Conservation (phyloP, 1,140 invertebrate genomes). For the Hesperophylax magnus region DNA sequence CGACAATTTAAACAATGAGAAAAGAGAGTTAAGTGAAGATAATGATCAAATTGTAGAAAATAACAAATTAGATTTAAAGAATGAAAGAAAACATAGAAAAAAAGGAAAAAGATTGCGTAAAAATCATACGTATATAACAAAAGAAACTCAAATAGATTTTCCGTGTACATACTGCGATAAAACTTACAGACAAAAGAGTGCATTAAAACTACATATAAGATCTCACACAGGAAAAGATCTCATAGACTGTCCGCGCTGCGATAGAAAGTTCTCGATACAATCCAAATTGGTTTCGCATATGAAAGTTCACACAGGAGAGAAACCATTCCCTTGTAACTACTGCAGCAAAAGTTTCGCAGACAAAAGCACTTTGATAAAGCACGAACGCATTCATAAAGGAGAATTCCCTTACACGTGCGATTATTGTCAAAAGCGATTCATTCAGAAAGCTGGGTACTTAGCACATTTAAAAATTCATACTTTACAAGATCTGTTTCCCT, state of each 20-base stretch:
- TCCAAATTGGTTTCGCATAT: constrained; percentile 44
- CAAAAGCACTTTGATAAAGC: constrained; percentile 49
- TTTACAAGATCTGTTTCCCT: constrained; percentile 47
- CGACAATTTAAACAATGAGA: not conserved
- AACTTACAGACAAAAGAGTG: constrained; percentile 50
- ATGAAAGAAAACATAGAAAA: too few relatives aligned
- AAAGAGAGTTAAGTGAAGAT: constrained; percentile 4
- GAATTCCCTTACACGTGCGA: constrained; percentile 48
- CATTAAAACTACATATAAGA: constrained; percentile 46
- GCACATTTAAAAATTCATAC: constrained; percentile 54
- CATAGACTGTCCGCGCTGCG: constrained; percentile 40
- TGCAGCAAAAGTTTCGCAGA: constrained; percentile 50
- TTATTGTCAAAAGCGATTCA: constrained; percentile 52
- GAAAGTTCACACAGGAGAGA: constrained; percentile 44
- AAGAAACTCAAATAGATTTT: too few relatives aligned
- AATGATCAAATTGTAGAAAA: too few relatives aligned
- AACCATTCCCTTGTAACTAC: constrained; percentile 37
- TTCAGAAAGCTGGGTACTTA: constrained; percentile 53
- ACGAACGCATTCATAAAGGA: constrained; percentile 48
- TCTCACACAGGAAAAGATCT: constrained; percentile 50
- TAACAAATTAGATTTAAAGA: too few relatives aligned
- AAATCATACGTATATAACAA: too few relatives aligned
- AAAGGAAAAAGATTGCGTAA: too few relatives aligned
- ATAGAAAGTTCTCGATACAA: constrained; percentile 49
- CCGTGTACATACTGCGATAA: constrained; percentile 45